Evolutionary conservation across 2,113 vertebrate species (phyloP), one percentile per base, ranked within the genome.

Genomic region (Pseudois nayaur): DNA sequence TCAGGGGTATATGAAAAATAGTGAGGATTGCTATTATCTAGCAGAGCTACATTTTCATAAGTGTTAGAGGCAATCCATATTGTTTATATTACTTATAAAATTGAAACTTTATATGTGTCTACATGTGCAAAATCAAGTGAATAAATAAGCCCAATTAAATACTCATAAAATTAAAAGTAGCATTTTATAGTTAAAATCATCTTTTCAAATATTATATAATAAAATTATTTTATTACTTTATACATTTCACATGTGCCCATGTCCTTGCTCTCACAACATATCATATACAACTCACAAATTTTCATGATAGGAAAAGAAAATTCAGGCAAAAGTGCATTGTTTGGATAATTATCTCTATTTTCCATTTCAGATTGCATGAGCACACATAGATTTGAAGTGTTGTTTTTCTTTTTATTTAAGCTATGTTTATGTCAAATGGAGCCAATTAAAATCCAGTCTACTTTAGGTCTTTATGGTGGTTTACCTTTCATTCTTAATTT

Each of bases 401-500:
- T 91, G 0, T 71, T 89, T 91, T 89, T 54, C 23, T 83, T 96
- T 93, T 92, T 17, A 59, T 43, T 95, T 95, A 87, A 89, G 21
- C 9, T 76, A 55, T 86, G 40, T 25, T 89, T 94, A 92, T 64
- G 10, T 82, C 6, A 89, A 86, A 82, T 82, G 25, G 8, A 82
- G 6, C 27, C 11, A 54, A 64, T 84, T 88, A 79, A 62, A n/a
- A 21, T 86, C 85, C 15, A 52, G 14, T 90, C 9, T 87, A n/a
- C 45, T 86, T 3, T 71, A 9, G 12, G 5, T 55, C 54, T 71
- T 90, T 90, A n/a, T 57, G 57, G 16, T 57, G 92, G 60, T 90
- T 95, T 93, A 62, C 31, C 7, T 91, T 96, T 33, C 14, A 88
- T 89, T 92, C 17, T 93, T 81, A 96, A 91, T 64, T 82, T 74